A percentile compares a stretch with the other conserved stretches of the same genome.
Conservation (phyloP, 2,113 vertebrate species). For the Uria aalge region DNA sequence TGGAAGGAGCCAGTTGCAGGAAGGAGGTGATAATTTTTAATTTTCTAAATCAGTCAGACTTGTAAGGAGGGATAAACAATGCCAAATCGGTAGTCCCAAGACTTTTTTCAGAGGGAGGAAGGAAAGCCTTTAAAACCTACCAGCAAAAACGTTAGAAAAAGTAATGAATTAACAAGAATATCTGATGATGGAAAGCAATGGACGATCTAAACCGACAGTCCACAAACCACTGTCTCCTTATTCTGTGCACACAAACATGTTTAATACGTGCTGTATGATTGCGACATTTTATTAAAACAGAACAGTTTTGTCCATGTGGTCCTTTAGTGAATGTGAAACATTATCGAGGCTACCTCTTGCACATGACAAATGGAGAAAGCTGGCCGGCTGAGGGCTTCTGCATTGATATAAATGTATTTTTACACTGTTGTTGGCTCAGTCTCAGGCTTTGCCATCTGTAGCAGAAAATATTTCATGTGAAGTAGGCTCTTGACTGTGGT, state of each 20-base stretch:
- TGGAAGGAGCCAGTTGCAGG: not conserved
- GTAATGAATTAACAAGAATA: not conserved
- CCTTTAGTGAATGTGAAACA: not conserved
- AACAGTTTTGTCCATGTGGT: not conserved
- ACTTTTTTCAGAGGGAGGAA: not conserved
- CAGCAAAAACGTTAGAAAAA: not conserved
- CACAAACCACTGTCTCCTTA: not conserved
- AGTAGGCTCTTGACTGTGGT: constrained; percentile 26
- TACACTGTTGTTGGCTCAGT: constrained; percentile 10
- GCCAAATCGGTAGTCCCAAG: too few relatives aligned
- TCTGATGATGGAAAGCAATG: not conserved
- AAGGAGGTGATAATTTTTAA: not conserved
- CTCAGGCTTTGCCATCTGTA: constrained; percentile 54
- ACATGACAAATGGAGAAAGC: not conserved
- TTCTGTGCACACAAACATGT: not conserved
- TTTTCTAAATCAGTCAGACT: not conserved
- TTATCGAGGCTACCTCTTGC: not conserved
- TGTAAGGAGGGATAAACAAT: not conserved
- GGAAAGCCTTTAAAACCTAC: not conserved
- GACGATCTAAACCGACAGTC: not conserved
- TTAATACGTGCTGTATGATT: not conserved
- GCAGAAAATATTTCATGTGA: constrained; percentile 35
- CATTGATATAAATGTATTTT: constrained; percentile 23
- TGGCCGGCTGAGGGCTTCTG: not conserved
- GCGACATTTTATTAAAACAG: not conserved